These are phyloP conservation scores for Oncorhynchus mykiss DNA, from an alignment of 2,113 vertebrate genomes.

Conservation along the genomic window DNA sequence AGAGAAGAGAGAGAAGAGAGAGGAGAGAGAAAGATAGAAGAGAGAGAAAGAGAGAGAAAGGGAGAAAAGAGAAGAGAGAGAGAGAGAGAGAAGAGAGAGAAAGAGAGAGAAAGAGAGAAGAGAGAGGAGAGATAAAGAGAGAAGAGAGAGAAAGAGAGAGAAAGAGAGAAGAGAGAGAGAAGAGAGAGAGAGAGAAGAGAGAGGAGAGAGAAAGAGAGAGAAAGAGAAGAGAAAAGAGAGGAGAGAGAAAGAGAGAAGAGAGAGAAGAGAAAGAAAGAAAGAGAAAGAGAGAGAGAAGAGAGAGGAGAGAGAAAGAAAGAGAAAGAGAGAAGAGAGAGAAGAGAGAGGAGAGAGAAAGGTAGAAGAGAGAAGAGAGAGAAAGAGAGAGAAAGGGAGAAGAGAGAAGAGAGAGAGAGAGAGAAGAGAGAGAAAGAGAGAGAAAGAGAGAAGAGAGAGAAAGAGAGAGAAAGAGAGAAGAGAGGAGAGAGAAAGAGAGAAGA, in stretches of 20 bases:
- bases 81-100: no score
- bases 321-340: neutral
- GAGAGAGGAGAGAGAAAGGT: neutral
- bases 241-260: no score
- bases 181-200: neutral
- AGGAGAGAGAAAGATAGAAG: neutral
- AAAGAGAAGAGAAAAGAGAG: no score
- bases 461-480: slow-evolving; percentile 5
- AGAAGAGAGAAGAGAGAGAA: neutral
- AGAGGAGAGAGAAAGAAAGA: slow-evolving; percentile 2
- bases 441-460: neutral
- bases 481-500: neutral
- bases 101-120: fast-evolving
- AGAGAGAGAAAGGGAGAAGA: no score
- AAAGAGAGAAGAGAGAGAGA: neutral
- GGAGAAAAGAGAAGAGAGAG: no score
- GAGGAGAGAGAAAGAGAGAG: neutral
- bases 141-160: no score
- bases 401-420: no score
- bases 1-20: neutral
- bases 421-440: no score
- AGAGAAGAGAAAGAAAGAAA: no score
- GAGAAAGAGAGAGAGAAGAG: neutral
- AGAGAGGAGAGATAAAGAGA: no score
- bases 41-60: neutral